Evolutionary conservation across 37 sponge, comb jelly and placozoan species (phyloP).

Genomic region (Petrosia ficiformis): DNA sequence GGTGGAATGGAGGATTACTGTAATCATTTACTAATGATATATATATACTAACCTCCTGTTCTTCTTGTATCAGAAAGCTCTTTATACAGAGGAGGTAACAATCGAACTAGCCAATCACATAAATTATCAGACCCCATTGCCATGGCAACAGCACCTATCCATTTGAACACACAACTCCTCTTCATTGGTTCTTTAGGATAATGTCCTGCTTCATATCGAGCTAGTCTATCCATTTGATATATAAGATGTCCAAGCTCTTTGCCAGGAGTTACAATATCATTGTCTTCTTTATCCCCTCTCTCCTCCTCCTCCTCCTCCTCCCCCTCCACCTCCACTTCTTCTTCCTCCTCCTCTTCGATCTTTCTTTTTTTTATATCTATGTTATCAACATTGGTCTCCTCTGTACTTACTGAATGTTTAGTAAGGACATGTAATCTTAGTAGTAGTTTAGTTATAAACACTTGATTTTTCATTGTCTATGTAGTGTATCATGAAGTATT

Average conservation of each 20-base stretch:
- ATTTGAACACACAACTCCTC: slow-evolving; percentile 77
- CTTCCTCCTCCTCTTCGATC: too few relatives aligned
- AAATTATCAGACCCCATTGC: slow-evolving; percentile 46
- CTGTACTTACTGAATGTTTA: too few relatives aligned
- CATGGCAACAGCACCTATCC: slow-evolving; percentile 76
- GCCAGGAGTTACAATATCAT: too few relatives aligned
- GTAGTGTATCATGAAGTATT: background rate
- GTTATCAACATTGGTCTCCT: too few relatives aligned
- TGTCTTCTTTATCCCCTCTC: too few relatives aligned
- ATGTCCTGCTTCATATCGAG: slow-evolving; percentile 70
- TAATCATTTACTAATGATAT: too few relatives aligned
- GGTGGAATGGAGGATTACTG: too few relatives aligned
- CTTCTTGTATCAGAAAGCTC: slow-evolving; percentile 47
- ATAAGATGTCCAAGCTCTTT: slow-evolving; percentile 43
- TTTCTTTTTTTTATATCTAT: too few relatives aligned
- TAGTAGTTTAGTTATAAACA: slow-evolving; percentile 58
- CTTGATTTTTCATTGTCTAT: slow-evolving; percentile 76
- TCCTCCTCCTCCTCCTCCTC: background rate
- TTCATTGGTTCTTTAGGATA: slow-evolving; percentile 73
- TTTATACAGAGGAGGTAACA: slow-evolving; percentile 63
- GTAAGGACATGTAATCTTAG: slow-evolving; percentile 3
- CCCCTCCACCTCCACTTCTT: too few relatives aligned
- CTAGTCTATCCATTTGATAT: slow-evolving; percentile 47
- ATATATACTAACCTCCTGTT: slow-evolving; percentile 5
- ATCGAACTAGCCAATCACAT: slow-evolving; percentile 22